A percentile compares a stretch with the other conserved stretches of the same genome.
phyloP scores from a whole-genome alignment of 1,140 invertebrate genomes.

The Drosophila prosaltans region DNA sequence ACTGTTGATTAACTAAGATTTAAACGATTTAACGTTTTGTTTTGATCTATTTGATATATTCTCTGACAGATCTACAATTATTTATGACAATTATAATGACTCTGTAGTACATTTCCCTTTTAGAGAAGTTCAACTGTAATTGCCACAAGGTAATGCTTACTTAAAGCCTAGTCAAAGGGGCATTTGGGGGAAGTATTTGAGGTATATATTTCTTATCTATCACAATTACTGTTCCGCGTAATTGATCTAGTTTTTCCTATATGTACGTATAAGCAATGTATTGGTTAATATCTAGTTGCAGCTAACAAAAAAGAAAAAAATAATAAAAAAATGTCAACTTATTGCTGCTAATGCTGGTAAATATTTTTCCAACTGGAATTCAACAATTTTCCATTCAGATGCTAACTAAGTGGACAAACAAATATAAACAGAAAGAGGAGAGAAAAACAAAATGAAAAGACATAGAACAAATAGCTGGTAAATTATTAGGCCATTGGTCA shows the following conservation, averaged over 20 bases:
- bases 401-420: constrained; percentile 15
- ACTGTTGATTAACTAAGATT: too few relatives aligned
- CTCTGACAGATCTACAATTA: neutral
- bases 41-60: too few relatives aligned
- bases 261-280: constrained; percentile 16
- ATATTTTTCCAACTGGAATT: constrained; percentile 20
- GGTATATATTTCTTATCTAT: constrained; percentile 44
- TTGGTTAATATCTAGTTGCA: constrained; percentile 9
- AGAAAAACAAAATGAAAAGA: neutral
- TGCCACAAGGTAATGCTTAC: constrained; percentile 6
- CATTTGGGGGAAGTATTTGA: neutral
- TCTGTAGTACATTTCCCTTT: neutral
- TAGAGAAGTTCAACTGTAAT: constrained; percentile 11
- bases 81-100: neutral
- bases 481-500: constrained; percentile 12
- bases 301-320: constrained; percentile 54
- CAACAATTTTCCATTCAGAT: constrained; percentile 35
- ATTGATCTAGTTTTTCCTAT: constrained; percentile 68
- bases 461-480: constrained; percentile 1
- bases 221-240: constrained; percentile 56
- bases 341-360: constrained; percentile 53
- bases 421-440: neutral
- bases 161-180: neutral
- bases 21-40: too few relatives aligned
- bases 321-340: constrained; percentile 73